phyloP scores from a whole-genome alignment of 1,140 invertebrate species.

The Pinna nobilis region DNA sequence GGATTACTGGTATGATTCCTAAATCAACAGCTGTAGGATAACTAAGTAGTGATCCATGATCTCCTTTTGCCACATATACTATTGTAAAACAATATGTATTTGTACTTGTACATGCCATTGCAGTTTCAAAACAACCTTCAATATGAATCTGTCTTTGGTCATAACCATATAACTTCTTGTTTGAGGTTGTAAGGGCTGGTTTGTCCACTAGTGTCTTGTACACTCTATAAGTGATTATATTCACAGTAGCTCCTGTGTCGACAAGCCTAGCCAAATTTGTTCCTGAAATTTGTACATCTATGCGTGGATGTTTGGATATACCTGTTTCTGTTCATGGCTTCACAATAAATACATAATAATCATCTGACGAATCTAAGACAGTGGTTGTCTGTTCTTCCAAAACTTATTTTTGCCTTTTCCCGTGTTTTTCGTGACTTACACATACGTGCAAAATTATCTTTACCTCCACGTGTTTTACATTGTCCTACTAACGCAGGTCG shows the following conservation, averaged over 20 bases:
- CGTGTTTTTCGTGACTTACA: too few species aligned
- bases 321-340: too few species aligned
- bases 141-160: background rate
- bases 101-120: background rate
- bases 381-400: too few species aligned
- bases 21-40: slow-evolving; percentile 27
- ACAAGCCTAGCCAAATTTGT: slow-evolving; percentile 6
- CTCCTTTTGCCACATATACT: slow-evolving; percentile 7
- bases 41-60: slow-evolving; percentile 10
- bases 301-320: slow-evolving; percentile 9
- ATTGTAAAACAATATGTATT: background rate
- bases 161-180: slow-evolving; percentile 15
- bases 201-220: background rate
- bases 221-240: slow-evolving; percentile 6
- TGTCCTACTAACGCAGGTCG: too few species aligned
- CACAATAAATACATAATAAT: too few species aligned
- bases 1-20: background rate
- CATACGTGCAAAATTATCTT: too few species aligned
- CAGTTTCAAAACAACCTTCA: background rate
- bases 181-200: background rate
- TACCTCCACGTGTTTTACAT: too few species aligned
- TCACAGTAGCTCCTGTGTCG: slow-evolving; percentile 16
- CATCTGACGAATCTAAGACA: too few species aligned
- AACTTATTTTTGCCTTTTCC: too few species aligned
- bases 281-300: background rate